phyloP scores from a whole-genome alignment of 2,888 invertebrate species.

The Apocheima hispidaria region DNA sequence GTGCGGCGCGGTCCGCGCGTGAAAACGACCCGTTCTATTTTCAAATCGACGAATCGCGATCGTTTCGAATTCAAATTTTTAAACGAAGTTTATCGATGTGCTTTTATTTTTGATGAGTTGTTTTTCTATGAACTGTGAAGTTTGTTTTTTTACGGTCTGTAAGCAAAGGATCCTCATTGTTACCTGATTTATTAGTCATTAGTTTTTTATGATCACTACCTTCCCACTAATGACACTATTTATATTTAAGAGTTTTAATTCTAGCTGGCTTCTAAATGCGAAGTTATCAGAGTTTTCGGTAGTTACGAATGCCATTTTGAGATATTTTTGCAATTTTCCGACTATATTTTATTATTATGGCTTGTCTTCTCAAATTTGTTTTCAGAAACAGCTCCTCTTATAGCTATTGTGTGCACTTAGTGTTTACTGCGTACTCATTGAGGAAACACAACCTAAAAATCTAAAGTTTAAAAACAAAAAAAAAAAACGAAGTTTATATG shows the following conservation, averaged over 20 bases:
- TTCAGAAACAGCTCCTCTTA: too few relatives aligned
- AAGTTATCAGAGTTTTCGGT: not conserved
- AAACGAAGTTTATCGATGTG: conserved; percentile 75
- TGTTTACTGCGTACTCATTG: too few relatives aligned
- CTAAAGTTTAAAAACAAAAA: too few relatives aligned
- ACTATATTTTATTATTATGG: too few relatives aligned
- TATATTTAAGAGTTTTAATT: conserved; percentile 40
- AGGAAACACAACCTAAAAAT: too few relatives aligned
- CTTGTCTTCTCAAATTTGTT: too few relatives aligned
- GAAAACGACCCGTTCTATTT: conserved; percentile 58
- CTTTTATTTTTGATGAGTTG: conserved; percentile 50
- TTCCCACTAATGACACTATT: conserved; percentile 51
- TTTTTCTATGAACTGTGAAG: conserved; percentile 57
- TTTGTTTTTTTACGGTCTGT: conserved; percentile 45
- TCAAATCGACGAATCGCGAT: conserved; percentile 64
- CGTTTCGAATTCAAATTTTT: conserved; percentile 64
- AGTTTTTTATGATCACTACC: conserved; percentile 53
- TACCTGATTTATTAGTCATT: conserved; percentile 52
- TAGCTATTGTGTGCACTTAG: too few relatives aligned
- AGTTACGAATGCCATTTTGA: not conserved
- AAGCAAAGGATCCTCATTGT: conserved; percentile 44
- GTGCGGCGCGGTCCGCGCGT: conserved; percentile 70
- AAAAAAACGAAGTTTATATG: too few relatives aligned
- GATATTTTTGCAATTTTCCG: too few relatives aligned
- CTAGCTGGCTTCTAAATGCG: not conserved